Base-by-base conservation (phyloP, 2,888 invertebrate genomes). In the Sceliomorpha sp. region DNA sequence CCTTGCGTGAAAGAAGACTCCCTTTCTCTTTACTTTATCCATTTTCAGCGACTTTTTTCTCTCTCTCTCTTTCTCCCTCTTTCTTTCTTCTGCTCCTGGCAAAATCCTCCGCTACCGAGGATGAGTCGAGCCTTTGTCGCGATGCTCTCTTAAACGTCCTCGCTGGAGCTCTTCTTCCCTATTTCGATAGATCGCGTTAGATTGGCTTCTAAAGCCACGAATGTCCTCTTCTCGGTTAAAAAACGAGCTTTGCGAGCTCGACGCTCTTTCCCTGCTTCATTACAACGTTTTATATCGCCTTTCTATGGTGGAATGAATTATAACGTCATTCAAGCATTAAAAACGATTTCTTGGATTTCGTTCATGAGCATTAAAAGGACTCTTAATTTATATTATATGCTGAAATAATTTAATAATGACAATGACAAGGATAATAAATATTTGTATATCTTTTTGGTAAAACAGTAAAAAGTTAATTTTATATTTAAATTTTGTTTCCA, bases 91-190 rank as follows among this genome's bases (percentile, higher is more conserved):
- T 55, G 53, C 70, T 58, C 67, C 44, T 66, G 2, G 20, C 12
- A 51, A 59, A 72, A 73, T 55, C 70, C 27, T 4, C 42, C 7
- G 27, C 12, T 13, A 8, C 3, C 56, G 45, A 73, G 68, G 72
- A 56, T 59, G 53, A 56, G 67, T 64, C 63, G 70, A 67, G 64
- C 73, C 72, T 79, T 79, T 77, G 75, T 75, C 73, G 71, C 45
- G 74, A 50, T 72, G 72, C 70, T 75, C 74, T 72, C 72, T 77
- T 76, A 76, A 72, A 73, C 68, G 71, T 70, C 73, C 60, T 67
- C 51, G 13, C 63, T 62, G 50, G 34, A 64, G 50, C 55, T 53
- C 60, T 70, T 53, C 60, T 70, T 66, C 56, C 70, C 70, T 60
- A 64, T 70, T 63, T 64, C 64, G 70, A 60, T 64, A 50, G 70